Percentiles rank a stretch among this genome's conserved stretches.
These are phyloP conservation scores for Sinohyriopsis cumingii DNA, from an alignment of 2,888 invertebrate genomes.

Conservation along the genomic window DNA sequence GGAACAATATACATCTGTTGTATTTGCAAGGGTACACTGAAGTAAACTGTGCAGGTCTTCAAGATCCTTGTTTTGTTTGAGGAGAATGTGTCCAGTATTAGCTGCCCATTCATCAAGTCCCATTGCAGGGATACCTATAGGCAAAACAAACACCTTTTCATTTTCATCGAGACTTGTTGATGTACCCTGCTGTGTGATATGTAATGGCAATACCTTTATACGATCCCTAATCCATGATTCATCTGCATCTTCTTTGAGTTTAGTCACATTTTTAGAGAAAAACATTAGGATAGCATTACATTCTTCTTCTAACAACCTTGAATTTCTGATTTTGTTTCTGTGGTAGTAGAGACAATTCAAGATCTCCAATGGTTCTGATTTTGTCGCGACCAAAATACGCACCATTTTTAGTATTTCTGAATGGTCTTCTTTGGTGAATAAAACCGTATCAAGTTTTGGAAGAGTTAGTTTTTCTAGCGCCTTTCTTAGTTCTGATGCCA, in stretches of 20 bases:
- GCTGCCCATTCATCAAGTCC: conserved; percentile 27
- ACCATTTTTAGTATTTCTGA: too few species aligned
- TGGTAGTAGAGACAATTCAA: conserved; percentile 6
- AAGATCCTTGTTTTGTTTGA: conserved; percentile 9
- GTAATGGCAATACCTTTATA: conserved; percentile 11
- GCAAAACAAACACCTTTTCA: conserved; percentile 17
- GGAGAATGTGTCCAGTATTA: conserved; percentile 7
- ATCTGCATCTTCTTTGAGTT: neutral
- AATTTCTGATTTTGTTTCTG: neutral
- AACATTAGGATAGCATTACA: neutral
- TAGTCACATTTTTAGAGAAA: neutral
- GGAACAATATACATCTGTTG: neutral
- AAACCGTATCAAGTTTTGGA: neutral
- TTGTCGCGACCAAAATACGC: neutral
- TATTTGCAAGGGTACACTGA: neutral
- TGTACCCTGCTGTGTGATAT: conserved; percentile 4
- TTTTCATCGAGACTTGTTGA: conserved; percentile 2
- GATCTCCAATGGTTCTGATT: conserved; percentile 2
- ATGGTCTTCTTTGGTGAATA: too few species aligned
- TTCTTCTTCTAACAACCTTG: neutral
- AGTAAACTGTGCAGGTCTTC: neutral
- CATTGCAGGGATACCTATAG: conserved; percentile 17
- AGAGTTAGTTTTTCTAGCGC: neutral
- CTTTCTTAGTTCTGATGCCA: neutral
- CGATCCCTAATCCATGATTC: neutral